These are phyloP conservation scores for Clusia tigrina DNA, from an alignment of 2,888 invertebrate genomes.

Conservation along the genomic window DNA sequence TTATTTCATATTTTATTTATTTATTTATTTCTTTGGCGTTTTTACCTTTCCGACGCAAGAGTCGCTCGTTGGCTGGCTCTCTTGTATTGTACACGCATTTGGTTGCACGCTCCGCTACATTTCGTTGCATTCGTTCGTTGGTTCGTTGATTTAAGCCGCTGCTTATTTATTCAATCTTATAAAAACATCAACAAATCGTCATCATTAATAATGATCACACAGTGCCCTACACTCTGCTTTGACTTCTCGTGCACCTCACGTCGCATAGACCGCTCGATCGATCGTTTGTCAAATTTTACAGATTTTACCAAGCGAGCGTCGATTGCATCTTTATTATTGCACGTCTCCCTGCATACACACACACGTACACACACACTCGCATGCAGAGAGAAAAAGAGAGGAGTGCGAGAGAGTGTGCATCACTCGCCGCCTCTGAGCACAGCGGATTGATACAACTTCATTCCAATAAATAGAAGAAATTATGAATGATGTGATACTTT, in stretches of 20 bases:
- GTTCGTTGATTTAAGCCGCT: constrained; percentile 12
- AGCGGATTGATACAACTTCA: constrained; percentile 49
- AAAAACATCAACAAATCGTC: constrained; percentile 64
- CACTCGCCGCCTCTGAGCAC: constrained; percentile 37
- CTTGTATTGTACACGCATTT: background rate
- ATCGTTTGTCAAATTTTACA: constrained; percentile 51
- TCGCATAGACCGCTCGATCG: constrained; percentile 43
- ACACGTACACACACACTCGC: background rate
- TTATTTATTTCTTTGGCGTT: background rate
- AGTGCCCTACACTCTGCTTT: constrained; percentile 34
- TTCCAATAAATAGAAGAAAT: constrained; percentile 42
- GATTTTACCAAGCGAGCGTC: constrained; percentile 36
- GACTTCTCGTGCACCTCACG: constrained; percentile 23
- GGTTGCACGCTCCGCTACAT: background rate
- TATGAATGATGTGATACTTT: constrained; percentile 59
- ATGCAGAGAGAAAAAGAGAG: background rate
- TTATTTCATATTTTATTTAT: constrained; percentile 11
- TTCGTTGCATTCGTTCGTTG: constrained; percentile 7
- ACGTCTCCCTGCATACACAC: background rate
- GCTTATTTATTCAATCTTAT: constrained; percentile 55
- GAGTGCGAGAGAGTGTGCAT: background rate
- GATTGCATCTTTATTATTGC: background rate
- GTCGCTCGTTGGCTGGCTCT: background rate
- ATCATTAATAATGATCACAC: constrained; percentile 63
- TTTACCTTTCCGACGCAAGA: background rate